phyloP scores from a whole-genome alignment of 2,888 invertebrate species.

The Drosophila anceps region DNA sequence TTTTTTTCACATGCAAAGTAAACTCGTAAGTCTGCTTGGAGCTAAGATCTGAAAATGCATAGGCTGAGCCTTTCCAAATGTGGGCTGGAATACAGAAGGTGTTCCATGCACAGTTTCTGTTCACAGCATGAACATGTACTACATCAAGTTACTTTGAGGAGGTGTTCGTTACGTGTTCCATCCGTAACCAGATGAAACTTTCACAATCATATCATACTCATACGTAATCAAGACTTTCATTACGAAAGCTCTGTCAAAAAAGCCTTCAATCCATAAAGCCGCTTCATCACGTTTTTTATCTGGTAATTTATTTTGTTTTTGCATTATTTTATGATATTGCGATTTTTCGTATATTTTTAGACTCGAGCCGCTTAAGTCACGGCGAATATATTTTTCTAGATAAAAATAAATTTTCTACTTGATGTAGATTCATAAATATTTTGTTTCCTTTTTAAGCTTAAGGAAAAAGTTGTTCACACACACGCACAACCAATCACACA shows the following conservation, averaged over 20 bases:
- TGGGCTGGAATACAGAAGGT: no score
- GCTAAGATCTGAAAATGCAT: no score
- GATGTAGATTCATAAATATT: background rate
- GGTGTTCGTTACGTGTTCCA: no score
- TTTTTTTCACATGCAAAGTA: no score
- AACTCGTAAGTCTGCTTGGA: no score
- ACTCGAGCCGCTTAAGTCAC: conserved; percentile 1
- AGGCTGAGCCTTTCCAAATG: no score
- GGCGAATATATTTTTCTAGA: background rate
- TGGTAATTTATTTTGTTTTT: background rate
- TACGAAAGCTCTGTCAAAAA: background rate
- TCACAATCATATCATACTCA: no score
- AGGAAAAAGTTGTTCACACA: conserved; percentile 2
- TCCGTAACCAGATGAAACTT: no score
- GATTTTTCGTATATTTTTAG: background rate
- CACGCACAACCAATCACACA: background rate
- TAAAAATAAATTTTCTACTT: conserved; percentile 2
- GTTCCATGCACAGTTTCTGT: no score
- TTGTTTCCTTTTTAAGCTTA: conserved; percentile 1
- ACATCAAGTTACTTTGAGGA: no score
- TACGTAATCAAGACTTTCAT: background rate
- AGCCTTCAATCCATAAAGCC: background rate
- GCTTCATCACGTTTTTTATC: background rate
- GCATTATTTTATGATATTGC: background rate
- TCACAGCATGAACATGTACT: no score